A percentile compares a stretch with the other conserved stretches of the same genome.
phyloP scores from a whole-genome alignment of 35 echinoderm and acorn worm species.

The Apostichopus parvimensis region DNA sequence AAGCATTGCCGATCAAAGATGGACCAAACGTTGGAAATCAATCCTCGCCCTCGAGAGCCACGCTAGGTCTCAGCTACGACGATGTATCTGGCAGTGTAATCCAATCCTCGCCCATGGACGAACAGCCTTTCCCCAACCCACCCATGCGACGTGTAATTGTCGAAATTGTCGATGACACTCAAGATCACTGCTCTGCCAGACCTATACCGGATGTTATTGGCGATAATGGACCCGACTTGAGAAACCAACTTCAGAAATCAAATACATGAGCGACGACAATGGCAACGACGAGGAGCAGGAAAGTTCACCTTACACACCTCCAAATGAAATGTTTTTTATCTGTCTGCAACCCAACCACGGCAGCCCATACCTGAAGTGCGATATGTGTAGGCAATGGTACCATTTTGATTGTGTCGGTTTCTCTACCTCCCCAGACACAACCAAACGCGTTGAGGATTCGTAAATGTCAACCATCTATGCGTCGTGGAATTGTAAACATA shows the following conservation, averaged over 20 bases:
- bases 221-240: background rate
- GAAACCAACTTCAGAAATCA: background rate
- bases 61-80: background rate
- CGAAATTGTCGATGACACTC: background rate
- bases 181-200: background rate
- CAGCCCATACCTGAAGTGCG: slow-evolving; percentile 22
- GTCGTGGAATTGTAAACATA: background rate
- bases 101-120: background rate
- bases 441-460: background rate
- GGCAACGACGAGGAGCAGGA: background rate
- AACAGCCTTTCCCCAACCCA: background rate
- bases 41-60: background rate
- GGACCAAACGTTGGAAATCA: background rate
- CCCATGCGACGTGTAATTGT: background rate
- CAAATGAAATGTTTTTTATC: background rate
- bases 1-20: background rate
- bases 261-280: background rate
- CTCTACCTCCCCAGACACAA: background rate
- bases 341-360: background rate
- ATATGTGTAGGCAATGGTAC: background rate
- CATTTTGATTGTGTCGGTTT: background rate
- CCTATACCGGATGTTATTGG: background rate
- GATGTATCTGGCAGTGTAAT: background rate
- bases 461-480: background rate
- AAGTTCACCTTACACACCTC: background rate